phyloP scores from a whole-genome alignment of 2,888 invertebrate genomes.

The Ptychoptera albimana region DNA sequence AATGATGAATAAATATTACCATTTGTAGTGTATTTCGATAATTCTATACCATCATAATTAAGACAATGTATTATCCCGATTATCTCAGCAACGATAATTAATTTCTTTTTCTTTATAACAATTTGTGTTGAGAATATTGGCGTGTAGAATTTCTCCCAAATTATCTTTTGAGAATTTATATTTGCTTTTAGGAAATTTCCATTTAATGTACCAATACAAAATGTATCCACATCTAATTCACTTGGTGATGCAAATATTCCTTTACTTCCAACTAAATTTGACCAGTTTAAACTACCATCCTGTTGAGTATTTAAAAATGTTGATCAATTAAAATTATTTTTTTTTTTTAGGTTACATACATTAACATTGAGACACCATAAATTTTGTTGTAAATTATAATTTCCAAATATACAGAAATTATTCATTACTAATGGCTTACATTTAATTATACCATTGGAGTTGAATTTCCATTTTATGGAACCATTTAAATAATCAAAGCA shows the following conservation, averaged over 20 bases:
- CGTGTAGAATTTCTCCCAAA: constrained; percentile 35
- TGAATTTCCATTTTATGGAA: constrained; percentile 39
- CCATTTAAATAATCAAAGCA: constrained; percentile 41
- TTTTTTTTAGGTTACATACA: constrained; percentile 13
- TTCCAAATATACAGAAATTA: constrained; percentile 36
- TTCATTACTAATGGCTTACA: constrained; percentile 44
- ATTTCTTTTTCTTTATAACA: constrained; percentile 14
- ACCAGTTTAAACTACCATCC: constrained; percentile 16
- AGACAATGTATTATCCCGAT: constrained; percentile 38
- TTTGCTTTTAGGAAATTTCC: constrained; percentile 35
- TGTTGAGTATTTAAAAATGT: neutral
- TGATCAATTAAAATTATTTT: neutral
- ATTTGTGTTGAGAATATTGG: constrained; percentile 46
- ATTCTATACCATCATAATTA: constrained; percentile 34
- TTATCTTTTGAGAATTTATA: constrained; percentile 28
- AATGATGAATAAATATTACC: constrained; percentile 63
- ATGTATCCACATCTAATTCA: constrained; percentile 15
- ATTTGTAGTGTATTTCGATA: constrained; percentile 40
- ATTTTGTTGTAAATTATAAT: constrained; percentile 30
- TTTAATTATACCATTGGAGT: constrained; percentile 31
- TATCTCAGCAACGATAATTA: constrained; percentile 23
- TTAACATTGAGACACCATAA: constrained; percentile 19
- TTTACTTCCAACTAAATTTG: constrained; percentile 27
- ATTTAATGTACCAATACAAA: constrained; percentile 36
- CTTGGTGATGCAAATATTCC: constrained; percentile 36